Conservation (phyloP, 1,140 invertebrate species). For the Catajapyx aquilonaris region DNA sequence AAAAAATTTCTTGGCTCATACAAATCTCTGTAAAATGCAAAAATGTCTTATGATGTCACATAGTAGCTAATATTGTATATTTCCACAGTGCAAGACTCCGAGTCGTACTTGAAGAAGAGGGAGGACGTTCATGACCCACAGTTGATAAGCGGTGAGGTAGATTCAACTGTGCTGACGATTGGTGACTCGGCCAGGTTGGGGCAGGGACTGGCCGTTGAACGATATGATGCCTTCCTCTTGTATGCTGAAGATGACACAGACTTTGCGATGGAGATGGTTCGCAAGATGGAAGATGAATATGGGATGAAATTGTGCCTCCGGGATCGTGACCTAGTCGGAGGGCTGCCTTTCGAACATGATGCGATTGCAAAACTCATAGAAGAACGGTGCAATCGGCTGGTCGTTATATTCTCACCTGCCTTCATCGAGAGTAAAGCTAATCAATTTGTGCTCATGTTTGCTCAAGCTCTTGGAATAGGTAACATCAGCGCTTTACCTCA, state of each 20-base stretch:
- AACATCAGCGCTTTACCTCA: no score
- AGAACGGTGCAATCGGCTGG: constrained; percentile 43
- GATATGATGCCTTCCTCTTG: constrained; percentile 47
- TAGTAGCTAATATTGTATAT: no score
- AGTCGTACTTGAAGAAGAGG: no score
- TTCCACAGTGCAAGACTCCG: no score
- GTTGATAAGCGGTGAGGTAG: no score
- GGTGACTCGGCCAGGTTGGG: constrained; percentile 28
- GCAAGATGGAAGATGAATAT: constrained; percentile 34
- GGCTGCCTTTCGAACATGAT: constrained; percentile 38
- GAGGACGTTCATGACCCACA: no score
- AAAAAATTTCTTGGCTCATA: no score
- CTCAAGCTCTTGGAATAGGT: constrained; percentile 51
- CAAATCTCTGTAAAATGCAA: no score
- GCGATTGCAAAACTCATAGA: constrained; percentile 47
- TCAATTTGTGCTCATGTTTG: constrained; percentile 44
- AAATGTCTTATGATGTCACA: no score
- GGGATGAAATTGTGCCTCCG: constrained; percentile 41
- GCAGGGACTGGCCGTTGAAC: constrained; percentile 26
- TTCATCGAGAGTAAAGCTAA: constrained; percentile 45
- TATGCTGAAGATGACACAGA: constrained; percentile 41
- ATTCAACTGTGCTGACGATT: no score
- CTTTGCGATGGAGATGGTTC: constrained; percentile 35
- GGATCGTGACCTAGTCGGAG: constrained; percentile 39
- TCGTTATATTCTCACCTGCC: constrained; percentile 44